Evolutionary conservation across 2,797 vertebrate species (phyloP).

Genomic region (Sebastes miniatus): DNA sequence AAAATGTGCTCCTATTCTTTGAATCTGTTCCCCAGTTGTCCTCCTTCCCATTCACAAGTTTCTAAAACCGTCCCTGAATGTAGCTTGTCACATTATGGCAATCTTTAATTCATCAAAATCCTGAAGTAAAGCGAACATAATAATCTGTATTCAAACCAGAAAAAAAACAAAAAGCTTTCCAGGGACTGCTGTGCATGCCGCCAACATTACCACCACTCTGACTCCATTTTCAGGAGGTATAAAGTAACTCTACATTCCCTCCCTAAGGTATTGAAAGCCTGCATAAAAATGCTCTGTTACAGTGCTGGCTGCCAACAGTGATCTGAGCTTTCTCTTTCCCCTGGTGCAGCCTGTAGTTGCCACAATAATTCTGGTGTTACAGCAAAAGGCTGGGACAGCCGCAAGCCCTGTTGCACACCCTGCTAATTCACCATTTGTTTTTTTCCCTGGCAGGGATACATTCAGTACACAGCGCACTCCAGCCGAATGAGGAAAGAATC

Average conservation of each 20-base stretch:
- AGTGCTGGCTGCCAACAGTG: slow-evolving; percentile 48
- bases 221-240: slow-evolving; percentile 49
- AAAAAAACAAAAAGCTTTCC: slow-evolving; percentile 36
- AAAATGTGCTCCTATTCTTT: neutral
- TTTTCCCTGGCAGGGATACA: slow-evolving; percentile 54
- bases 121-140: slow-evolving; percentile 7
- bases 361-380: slow-evolving; percentile 56
- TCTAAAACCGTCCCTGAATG: neutral
- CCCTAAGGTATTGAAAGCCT: slow-evolving; percentile 49
- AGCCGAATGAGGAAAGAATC: slow-evolving; percentile 59
- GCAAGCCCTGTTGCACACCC: slow-evolving; percentile 37
- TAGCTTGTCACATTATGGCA: slow-evolving; percentile 19
- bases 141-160: slow-evolving; percentile 16
- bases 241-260: slow-evolving; percentile 50
- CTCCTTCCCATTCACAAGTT: neutral
- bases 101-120: slow-evolving; percentile 31
- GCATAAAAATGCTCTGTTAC: slow-evolving; percentile 51
- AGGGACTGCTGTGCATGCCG: slow-evolving; percentile 28
- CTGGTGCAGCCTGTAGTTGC: slow-evolving; percentile 46
- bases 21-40: neutral
- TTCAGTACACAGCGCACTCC: slow-evolving; percentile 48
- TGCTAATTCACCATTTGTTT: slow-evolving; percentile 71
- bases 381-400: slow-evolving; percentile 32
- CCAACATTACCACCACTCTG: slow-evolving; percentile 31
- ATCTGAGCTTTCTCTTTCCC: slow-evolving; percentile 44